These are phyloP conservation scores for Crossaster papposus DNA, from an alignment of 53 echinoderm and acorn worm species.

Conservation along the genomic window DNA sequence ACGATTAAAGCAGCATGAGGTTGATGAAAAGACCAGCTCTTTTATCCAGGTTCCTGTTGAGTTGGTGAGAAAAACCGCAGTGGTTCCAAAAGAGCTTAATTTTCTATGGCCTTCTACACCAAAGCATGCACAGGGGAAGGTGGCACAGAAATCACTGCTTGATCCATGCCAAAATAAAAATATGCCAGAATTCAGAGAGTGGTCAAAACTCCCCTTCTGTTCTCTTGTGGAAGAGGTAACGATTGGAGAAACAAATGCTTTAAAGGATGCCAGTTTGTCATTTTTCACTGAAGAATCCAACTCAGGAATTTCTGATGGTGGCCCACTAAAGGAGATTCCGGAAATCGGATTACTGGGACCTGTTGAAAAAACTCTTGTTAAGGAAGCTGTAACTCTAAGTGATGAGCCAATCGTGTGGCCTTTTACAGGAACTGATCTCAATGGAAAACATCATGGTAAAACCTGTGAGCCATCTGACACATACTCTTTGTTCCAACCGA, in stretches of 20 bases:
- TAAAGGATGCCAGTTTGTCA: background rate
- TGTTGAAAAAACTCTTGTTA: slow-evolving; percentile 33
- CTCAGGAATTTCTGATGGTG: background rate
- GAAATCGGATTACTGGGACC: slow-evolving; percentile 37
- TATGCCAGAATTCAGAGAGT: background rate
- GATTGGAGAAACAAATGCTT: background rate
- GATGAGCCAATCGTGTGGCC: slow-evolving; percentile 61
- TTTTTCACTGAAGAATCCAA: background rate
- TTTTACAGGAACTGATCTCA: background rate
- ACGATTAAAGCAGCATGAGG: background rate
- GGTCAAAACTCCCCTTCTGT: background rate
- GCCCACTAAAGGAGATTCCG: slow-evolving; percentile 1
- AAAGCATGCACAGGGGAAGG: background rate
- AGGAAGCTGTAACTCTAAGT: slow-evolving; percentile 29
- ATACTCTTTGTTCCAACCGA: slow-evolving; percentile 50
- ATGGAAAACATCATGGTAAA: background rate
- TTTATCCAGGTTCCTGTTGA: background rate
- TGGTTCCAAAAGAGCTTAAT: background rate
- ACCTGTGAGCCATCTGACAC: slow-evolving; percentile 33
- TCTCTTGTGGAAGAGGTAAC: background rate
- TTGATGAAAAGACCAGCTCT: background rate
- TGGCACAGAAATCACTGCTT: background rate
- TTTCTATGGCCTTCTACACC: background rate
- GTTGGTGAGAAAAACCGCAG: background rate
- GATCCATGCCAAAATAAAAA: background rate